A percentile compares a stretch with the other conserved stretches of the same genome.
Conservation (phyloP, 2,888 invertebrate species). For the Mesorhabditis belari region DNA sequence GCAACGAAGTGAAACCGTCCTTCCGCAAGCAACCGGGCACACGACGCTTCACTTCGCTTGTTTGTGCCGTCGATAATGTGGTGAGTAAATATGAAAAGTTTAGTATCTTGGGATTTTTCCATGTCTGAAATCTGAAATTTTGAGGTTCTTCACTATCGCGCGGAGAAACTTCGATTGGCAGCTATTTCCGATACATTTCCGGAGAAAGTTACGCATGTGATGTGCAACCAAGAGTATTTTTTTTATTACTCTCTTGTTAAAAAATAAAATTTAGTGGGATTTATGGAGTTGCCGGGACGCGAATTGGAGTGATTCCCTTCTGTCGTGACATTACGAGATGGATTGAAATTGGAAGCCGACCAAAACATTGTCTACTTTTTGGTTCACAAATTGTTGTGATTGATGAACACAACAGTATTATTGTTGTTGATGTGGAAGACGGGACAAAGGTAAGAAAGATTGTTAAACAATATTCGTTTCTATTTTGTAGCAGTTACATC, state of each 20-base stretch:
- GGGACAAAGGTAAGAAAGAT: not conserved
- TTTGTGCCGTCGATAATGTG: conserved; percentile 22
- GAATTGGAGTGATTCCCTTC: conserved; percentile 20
- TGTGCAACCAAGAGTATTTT: not conserved
- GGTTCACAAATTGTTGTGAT: conserved; percentile 21
- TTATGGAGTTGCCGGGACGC: conserved; percentile 19
- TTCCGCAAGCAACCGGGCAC: conserved; percentile 1
- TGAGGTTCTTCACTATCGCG: conserved; percentile 21
- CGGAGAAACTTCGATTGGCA: conserved; percentile 13
- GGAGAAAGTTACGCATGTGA: conserved; percentile 6
- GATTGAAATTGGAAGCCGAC: not conserved
- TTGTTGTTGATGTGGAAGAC: conserved; percentile 24
- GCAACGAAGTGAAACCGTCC: conserved; percentile 6
- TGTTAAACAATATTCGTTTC: too few relatives aligned
- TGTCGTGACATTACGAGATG: conserved; percentile 16
- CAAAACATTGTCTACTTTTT: conserved; percentile 19
- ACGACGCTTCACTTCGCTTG: conserved; percentile 12
- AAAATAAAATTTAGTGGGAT: conserved; percentile 14
- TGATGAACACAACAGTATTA: conserved; percentile 27
- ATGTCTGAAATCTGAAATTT: too few relatives aligned
- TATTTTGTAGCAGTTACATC: conserved; percentile 19
- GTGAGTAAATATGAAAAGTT: too few relatives aligned
- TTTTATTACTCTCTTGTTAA: not conserved
- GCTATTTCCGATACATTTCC: conserved; percentile 17
- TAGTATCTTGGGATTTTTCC: too few relatives aligned